Conservation (phyloP, 2,113 vertebrate genomes). For the Podocnemis expansa region DNA sequence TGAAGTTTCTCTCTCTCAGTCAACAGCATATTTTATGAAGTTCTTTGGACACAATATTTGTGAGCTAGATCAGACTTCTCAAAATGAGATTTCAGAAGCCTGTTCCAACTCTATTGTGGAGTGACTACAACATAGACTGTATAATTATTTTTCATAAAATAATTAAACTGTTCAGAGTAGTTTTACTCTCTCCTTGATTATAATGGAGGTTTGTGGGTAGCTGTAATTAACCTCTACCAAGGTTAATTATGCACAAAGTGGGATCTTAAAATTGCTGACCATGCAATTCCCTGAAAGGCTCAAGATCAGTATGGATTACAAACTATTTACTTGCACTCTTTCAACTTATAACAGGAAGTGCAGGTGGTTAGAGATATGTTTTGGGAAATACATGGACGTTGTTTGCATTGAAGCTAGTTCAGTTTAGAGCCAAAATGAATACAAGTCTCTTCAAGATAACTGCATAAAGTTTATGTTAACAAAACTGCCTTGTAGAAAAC, state of each 20-base stretch:
- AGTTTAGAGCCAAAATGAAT: not conserved
- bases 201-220: conserved; percentile 53
- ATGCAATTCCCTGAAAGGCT: conserved; percentile 1
- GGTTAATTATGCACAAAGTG: conserved; percentile 63
- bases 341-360: not conserved
- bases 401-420: not conserved
- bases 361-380: not conserved
- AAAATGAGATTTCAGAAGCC: conserved; percentile 16
- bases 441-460: not conserved
- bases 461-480: fast-evolving
- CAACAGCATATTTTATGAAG: not conserved
- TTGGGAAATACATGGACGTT: not conserved
- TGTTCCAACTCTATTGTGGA: not conserved
- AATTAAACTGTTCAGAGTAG: conserved; percentile 54
- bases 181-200: conserved; percentile 48
- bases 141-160: conserved; percentile 41
- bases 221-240: conserved; percentile 72
- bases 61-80: not conserved
- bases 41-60: not conserved
- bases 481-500: not conserved
- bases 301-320: not conserved
- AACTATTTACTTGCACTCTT: not conserved
- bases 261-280: conserved; percentile 59
- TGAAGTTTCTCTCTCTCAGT: not conserved
- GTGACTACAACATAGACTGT: not conserved